Evolutionary conservation across 2,113 vertebrate genomes (phyloP).

Genomic region (Phalacrocorax brasilianus): DNA sequence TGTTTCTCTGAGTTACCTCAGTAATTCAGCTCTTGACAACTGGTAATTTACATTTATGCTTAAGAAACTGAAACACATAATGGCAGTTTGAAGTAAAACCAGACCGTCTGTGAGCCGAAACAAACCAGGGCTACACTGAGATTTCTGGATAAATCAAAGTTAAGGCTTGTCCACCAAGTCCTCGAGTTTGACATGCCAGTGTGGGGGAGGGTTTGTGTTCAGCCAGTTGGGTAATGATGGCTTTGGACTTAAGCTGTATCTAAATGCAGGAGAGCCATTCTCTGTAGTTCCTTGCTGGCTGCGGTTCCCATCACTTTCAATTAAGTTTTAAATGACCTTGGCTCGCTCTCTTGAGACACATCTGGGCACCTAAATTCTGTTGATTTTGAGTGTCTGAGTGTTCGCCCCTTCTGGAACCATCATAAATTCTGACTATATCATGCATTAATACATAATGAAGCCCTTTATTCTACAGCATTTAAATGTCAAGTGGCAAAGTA

Average conservation of each 20-base stretch:
- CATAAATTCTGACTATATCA: background rate
- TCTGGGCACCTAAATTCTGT: background rate
- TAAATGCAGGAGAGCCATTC: background rate
- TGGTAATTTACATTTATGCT: background rate
- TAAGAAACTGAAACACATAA: background rate
- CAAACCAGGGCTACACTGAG: background rate
- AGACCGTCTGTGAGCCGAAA: background rate
- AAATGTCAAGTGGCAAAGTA: background rate
- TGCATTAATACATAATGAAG: background rate
- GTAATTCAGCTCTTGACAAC: background rate
- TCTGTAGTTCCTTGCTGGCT: background rate
- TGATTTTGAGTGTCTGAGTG: background rate
- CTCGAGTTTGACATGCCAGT: accelerated
- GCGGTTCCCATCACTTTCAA: background rate
- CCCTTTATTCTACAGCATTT: background rate
- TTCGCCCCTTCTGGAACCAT: background rate
- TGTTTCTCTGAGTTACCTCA: background rate
- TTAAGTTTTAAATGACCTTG: background rate
- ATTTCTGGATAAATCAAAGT: background rate
- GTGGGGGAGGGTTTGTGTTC: background rate
- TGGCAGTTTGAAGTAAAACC: background rate
- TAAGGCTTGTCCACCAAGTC: background rate
- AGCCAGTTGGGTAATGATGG: background rate
- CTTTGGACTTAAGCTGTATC: background rate
- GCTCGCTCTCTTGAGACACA: background rate